These are phyloP conservation scores for Xylocopa sonorina DNA, from an alignment of 1,140 invertebrate genomes.

Conservation along the genomic window DNA sequence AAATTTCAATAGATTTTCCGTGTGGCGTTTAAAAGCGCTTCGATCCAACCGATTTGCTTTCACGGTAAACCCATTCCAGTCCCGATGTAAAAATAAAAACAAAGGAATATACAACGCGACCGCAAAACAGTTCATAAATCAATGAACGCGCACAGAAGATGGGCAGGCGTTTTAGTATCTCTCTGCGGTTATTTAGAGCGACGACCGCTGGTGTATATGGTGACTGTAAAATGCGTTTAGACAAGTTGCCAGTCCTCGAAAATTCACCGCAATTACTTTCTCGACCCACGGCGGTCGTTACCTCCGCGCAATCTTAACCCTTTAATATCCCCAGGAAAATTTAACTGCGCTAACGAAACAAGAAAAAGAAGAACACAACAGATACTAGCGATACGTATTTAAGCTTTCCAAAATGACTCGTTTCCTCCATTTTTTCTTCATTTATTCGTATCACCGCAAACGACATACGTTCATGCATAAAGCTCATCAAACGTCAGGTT, in stretches of 20 bases:
- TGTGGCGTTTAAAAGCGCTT: background rate
- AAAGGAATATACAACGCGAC: background rate
- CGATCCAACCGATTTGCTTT: background rate
- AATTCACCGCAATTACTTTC: conserved; percentile 15
- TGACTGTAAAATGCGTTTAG: conserved; percentile 28
- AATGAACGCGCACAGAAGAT: conserved; percentile 22
- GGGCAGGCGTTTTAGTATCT: conserved; percentile 7
- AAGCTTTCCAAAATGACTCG: background rate
- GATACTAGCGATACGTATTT: no score
- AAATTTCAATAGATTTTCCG: background rate
- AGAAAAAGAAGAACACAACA: no score
- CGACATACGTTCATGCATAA: no score
- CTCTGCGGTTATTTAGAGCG: conserved; percentile 14
- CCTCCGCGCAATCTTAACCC: background rate
- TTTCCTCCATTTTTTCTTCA: no score
- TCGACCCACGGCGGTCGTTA: background rate
- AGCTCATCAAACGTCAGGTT: background rate
- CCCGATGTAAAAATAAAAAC: background rate
- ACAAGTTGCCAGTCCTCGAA: background rate
- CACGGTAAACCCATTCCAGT: background rate
- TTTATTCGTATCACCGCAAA: background rate
- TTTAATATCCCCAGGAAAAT: background rate
- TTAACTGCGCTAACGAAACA: no score
- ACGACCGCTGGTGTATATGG: background rate
- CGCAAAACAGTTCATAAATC: conserved; percentile 42